Base-by-base conservation (phyloP, 2,797 vertebrate species). In the Anableps anableps region DNA sequence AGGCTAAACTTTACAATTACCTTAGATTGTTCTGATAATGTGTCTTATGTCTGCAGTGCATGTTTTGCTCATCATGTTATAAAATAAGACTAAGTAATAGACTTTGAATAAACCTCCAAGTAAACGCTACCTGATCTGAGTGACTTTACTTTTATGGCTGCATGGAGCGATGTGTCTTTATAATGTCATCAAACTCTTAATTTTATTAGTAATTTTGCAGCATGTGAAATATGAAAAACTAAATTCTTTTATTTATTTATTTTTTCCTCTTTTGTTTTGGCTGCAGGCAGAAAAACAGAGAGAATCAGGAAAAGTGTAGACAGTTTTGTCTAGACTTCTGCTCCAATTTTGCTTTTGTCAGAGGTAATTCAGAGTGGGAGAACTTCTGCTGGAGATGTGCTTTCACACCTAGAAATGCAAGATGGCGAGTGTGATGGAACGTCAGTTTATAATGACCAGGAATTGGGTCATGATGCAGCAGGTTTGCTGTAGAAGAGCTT, bases 391-490 rank as follows among this genome's bases (percentile, higher is more conserved):
- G 5, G 21, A 43, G 38, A 70, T 70, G 21, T 70, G 66, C 66
- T 43, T n/a, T 68, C 41, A 41, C 23, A 5, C 38, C 23, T 70
- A 21, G 66, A 70, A 43, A 70, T 70, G 38, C 13, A 19, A 71
- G 26, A 71, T 13, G 26, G 38, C 13, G 41, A 45, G 41, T 19
- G 41, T 23, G 29, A 45, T 47, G 26, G 26, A 29, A 45, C 14
- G 38, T 43, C 38, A 29, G 26, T 71, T 47, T n/a, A 45, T 29
- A n/a, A n/a, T 45, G 41, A 29, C 41, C 41, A 71, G n/a, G 2
- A 71, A 41, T 34, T 31, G 58, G 68, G 41, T 43, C 68, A 47
- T 71, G 68, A 47, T 71, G 68, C 41, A 71, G 47, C 41, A n/a
- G 68, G 68, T 71, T 47, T 71, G 41, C 8, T 71, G 41, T 71